These are phyloP conservation scores for Megaustenia siamemsis DNA, from an alignment of 2,888 invertebrate species.

Conservation along the genomic window DNA sequence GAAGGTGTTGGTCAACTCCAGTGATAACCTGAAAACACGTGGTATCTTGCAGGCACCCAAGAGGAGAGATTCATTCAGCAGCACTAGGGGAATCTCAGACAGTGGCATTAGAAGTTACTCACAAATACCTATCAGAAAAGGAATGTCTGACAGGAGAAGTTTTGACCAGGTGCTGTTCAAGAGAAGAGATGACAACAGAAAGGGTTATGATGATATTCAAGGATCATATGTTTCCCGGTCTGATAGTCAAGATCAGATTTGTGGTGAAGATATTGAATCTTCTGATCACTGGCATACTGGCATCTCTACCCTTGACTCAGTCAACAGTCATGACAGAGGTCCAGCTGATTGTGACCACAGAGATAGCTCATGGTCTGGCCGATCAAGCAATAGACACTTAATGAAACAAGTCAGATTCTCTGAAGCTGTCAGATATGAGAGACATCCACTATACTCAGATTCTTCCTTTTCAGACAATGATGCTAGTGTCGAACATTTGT, in stretches of 20 bases:
- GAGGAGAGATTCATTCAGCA: neutral
- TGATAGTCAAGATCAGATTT: conserved; percentile 1
- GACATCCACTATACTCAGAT: conserved; percentile 46
- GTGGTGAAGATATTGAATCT: conserved; percentile 12
- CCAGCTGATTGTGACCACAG: neutral
- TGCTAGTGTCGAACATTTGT: conserved; percentile 57
- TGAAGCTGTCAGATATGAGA: conserved; percentile 28
- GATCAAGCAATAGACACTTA: neutral
- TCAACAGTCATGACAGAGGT: conserved; percentile 19
- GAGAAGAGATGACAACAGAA: neutral
- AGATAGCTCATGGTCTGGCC: neutral
- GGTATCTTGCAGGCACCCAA: conserved; percentile 4
- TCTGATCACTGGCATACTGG: neutral
- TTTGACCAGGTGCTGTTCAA: neutral
- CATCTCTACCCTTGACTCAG: neutral
- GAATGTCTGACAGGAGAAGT: neutral
- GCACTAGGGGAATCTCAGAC: neutral
- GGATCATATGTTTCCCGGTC: neutral
- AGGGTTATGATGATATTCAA: neutral
- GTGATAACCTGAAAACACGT: neutral
- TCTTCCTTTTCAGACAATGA: conserved; percentile 55
- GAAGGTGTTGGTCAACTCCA: neutral
- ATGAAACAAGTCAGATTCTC: conserved; percentile 47
- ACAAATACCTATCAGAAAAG: neutral
- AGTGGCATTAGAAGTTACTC: conserved; percentile 10